Conservation (phyloP, 2,888 invertebrate species). For the Acleris sparsana region DNA sequence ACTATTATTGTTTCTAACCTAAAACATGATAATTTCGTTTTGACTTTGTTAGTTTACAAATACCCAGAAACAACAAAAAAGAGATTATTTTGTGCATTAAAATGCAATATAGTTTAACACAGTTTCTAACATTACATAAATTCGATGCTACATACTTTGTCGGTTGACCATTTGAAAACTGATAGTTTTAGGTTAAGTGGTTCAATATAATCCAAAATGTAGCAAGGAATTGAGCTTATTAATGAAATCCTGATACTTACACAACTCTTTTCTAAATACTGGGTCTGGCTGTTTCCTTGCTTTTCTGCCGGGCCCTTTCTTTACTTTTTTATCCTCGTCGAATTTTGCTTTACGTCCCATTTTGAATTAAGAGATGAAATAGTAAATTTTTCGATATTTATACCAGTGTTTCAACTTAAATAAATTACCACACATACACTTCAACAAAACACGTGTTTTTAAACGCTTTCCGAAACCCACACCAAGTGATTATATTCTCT, state of each 20-base stretch:
- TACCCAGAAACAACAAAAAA: no score
- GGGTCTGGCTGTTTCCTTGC: slow-evolving; percentile 94
- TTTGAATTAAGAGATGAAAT: slow-evolving; percentile 42
- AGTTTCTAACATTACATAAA: no score
- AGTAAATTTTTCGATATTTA: neutral
- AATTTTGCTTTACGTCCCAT: slow-evolving; percentile 96
- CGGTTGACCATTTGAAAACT: no score
- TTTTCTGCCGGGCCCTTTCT: slow-evolving; percentile 94
- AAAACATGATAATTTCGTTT: neutral
- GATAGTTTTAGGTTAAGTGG: slow-evolving; percentile 10
- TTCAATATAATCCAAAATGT: neutral
- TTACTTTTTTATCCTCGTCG: slow-evolving; percentile 86
- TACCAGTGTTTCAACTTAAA: neutral
- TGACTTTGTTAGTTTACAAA: no score
- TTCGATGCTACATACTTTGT: no score
- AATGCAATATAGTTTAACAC: no score
- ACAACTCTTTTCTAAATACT: slow-evolving; percentile 83
- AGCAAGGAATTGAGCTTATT: neutral
- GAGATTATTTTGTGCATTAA: no score
- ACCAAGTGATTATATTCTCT: no score
- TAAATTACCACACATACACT: slow-evolving; percentile 17
- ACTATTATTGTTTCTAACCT: slow-evolving; percentile 1
- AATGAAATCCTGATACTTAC: slow-evolving; percentile 56
- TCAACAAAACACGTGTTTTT: slow-evolving; percentile 31
- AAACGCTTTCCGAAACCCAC: no score